phyloP scores from a whole-genome alignment of 1,140 invertebrate species.

The Antheraea mylitta region DNA sequence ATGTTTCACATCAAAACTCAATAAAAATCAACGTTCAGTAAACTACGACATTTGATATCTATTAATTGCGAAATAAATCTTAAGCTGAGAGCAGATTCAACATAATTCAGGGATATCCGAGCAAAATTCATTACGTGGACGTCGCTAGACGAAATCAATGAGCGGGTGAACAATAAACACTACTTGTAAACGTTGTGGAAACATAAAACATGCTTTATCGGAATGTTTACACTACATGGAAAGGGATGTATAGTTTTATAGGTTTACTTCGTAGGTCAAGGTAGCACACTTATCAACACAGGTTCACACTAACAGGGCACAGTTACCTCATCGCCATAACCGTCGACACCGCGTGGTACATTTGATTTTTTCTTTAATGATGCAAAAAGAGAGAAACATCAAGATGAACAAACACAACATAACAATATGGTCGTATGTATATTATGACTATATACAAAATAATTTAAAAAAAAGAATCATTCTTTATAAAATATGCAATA shows the following conservation, averaged over 20 bases:
- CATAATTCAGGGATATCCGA: slow-evolving; percentile 17
- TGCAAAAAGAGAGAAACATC: slow-evolving; percentile 80
- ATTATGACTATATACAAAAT: background rate
- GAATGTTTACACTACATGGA: slow-evolving; percentile 28
- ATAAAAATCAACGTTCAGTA: background rate
- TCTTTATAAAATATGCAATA: background rate
- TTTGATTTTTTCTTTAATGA: slow-evolving; percentile 87
- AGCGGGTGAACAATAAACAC: slow-evolving; percentile 22
- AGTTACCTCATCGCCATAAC: slow-evolving; percentile 94
- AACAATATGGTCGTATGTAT: slow-evolving; percentile 5
- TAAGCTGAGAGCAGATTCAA: slow-evolving; percentile 16
- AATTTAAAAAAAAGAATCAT: background rate
- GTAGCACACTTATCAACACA: slow-evolving; percentile 37
- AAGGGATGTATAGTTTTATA: slow-evolving; percentile 28
- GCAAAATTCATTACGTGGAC: slow-evolving; percentile 17
- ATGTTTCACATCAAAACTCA: no score
- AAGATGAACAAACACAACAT: slow-evolving; percentile 79
- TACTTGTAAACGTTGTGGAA: slow-evolving; percentile 5
- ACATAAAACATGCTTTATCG: slow-evolving; percentile 29
- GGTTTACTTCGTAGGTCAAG: slow-evolving; percentile 21
- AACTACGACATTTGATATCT: slow-evolving; percentile 6
- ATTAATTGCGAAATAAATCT: slow-evolving; percentile 19
- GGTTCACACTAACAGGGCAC: slow-evolving; percentile 59
- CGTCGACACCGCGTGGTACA: slow-evolving; percentile 95
- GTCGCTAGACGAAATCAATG: slow-evolving; percentile 10